phyloP scores from a whole-genome alignment of 2,797 vertebrate genomes.

The Danio tinwini region DNA sequence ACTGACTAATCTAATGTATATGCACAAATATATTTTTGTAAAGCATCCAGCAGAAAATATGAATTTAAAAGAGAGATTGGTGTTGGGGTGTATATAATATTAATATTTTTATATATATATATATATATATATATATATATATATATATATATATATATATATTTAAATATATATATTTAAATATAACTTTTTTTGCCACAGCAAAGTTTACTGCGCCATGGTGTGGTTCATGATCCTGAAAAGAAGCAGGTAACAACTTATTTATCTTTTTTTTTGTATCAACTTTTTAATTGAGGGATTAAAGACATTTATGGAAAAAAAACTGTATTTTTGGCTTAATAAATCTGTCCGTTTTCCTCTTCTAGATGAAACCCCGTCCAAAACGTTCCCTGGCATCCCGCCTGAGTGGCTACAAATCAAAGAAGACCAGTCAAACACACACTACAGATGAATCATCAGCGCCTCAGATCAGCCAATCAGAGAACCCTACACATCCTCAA shows the following conservation, averaged over 20 bases:
- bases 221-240: conserved; percentile 84
- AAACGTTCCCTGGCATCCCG: conserved; percentile 72
- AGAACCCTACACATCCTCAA: background rate
- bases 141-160: background rate
- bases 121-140: background rate
- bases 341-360: background rate
- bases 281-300: background rate
- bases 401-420: conserved; percentile 68
- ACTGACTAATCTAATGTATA: no score
- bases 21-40: no score
- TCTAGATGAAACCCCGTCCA: conserved; percentile 49
- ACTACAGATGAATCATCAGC: background rate
- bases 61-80: no score
- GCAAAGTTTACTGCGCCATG: conserved; percentile 88
- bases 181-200: conserved; percentile 63
- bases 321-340: background rate
- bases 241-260: conserved; percentile 65
- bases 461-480: background rate
- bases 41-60: no score
- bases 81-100: no score
- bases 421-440: background rate
- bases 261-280: background rate
- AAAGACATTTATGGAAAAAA: background rate
- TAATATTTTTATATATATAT: background rate
- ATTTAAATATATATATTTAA: no score